phyloP scores from a whole-genome alignment of 2,113 vertebrate species.

The Microtus richardsoni region DNA sequence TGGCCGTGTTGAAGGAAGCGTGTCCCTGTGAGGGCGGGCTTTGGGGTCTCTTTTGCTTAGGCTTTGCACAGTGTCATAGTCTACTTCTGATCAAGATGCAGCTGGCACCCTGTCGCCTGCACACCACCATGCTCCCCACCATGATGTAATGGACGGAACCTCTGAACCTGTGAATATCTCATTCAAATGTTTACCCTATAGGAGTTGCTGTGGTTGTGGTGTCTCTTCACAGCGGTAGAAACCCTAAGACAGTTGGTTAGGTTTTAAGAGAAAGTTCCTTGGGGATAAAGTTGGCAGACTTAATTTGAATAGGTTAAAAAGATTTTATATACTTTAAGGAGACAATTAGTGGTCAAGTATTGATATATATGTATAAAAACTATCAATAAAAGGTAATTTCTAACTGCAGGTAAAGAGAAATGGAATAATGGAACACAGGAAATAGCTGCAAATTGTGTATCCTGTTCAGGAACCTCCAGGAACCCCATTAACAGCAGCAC shows the following conservation, averaged over 20 bases:
- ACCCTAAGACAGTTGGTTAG: not conserved
- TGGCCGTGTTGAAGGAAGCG: too few species aligned
- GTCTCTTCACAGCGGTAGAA: not conserved
- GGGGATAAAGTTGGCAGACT: not conserved
- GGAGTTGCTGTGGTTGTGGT: not conserved
- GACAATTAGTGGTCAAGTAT: not conserved
- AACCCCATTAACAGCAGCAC: not conserved
- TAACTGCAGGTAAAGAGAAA: not conserved
- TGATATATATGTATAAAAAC: not conserved
- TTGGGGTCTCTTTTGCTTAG: not conserved
- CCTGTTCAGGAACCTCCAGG: too few species aligned
- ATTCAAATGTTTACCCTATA: not conserved
- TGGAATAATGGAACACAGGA: not conserved
- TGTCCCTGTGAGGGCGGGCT: not conserved
- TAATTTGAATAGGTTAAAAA: slow-evolving; percentile 20
- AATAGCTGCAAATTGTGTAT: too few species aligned
- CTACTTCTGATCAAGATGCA: not conserved
- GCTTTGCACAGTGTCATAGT: not conserved
- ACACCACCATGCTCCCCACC: not conserved
- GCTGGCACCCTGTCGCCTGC: not conserved
- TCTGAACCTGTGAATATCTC: not conserved
- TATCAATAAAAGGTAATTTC: not conserved
- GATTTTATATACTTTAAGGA: not conserved
- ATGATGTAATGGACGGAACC: not conserved
- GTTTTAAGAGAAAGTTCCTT: not conserved